phyloP scores from a whole-genome alignment of 2,888 invertebrate species.

The Carabus problematicus region DNA sequence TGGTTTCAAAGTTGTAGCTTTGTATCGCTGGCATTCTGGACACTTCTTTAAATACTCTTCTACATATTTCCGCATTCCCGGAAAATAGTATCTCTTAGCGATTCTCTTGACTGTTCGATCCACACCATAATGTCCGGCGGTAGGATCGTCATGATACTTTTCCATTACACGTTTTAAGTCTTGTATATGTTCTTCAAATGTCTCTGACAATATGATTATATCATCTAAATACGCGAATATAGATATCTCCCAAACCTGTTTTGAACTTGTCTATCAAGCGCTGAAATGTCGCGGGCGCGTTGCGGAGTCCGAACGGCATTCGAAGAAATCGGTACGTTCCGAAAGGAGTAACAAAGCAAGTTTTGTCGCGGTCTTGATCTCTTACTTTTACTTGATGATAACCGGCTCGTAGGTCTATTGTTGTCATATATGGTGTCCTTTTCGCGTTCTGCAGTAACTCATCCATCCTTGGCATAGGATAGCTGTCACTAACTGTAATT shows the following conservation, averaged over 20 bases:
- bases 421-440: constrained; percentile 24
- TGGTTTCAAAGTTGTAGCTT: constrained; percentile 38
- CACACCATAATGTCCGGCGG: constrained; percentile 45
- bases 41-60: constrained; percentile 40
- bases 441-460: constrained; percentile 11
- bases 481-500: constrained; percentile 1
- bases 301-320: no score
- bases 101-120: constrained; percentile 40
- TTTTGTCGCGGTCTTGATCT: constrained; percentile 14
- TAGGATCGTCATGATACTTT: constrained; percentile 42
- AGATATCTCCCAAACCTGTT: neutral
- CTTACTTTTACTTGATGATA: constrained; percentile 20
- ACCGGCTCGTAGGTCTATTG: constrained; percentile 14
- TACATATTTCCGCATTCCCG: constrained; percentile 38
- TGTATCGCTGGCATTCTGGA: constrained; percentile 44
- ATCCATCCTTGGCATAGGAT: constrained; percentile 16
- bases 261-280: constrained; percentile 15
- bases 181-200: constrained; percentile 6
- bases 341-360: constrained; percentile 22
- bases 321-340: constrained; percentile 16
- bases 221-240: neutral
- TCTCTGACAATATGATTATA: neutral
- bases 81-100: constrained; percentile 40
- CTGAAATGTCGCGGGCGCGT: no score
- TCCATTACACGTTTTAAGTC: constrained; percentile 29